phyloP scores from a whole-genome alignment of 2,113 vertebrate species.

The Procapra przewalskii region DNA sequence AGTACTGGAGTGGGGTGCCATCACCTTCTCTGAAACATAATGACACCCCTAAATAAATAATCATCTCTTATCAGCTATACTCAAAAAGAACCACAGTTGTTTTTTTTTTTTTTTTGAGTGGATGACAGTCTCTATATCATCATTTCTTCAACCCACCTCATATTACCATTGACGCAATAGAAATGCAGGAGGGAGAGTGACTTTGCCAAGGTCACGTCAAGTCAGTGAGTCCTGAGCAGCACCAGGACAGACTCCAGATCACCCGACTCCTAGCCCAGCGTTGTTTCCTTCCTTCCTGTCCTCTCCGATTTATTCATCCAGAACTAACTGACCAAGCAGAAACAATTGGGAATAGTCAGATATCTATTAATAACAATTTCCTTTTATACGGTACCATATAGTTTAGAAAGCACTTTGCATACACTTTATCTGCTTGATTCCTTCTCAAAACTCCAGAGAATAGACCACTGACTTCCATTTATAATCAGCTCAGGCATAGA shows the following conservation, averaged over 20 bases:
- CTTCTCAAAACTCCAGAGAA: neutral
- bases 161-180: neutral
- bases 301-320: slow-evolving; percentile 13
- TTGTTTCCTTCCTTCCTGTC: neutral
- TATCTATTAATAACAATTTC: slow-evolving; percentile 43
- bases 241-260: neutral
- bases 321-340: slow-evolving; percentile 54
- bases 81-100: neutral
- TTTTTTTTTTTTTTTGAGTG: neutral
- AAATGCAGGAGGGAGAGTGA: neutral
- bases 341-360: slow-evolving; percentile 18
- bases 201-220: slow-evolving; percentile 42
- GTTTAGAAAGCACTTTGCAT: slow-evolving; percentile 18
- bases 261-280: neutral
- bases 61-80: neutral
- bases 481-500: neutral
- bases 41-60: neutral
- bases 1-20: too few species aligned
- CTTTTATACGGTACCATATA: neutral
- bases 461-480: neutral
- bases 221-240: neutral
- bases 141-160: neutral
- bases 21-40: neutral
- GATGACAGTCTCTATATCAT: neutral
- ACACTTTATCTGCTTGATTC: neutral